Evolutionary conservation across 92 coral and sea anemone species (phyloP).

Genomic region (Bergia puertoricense): DNA sequence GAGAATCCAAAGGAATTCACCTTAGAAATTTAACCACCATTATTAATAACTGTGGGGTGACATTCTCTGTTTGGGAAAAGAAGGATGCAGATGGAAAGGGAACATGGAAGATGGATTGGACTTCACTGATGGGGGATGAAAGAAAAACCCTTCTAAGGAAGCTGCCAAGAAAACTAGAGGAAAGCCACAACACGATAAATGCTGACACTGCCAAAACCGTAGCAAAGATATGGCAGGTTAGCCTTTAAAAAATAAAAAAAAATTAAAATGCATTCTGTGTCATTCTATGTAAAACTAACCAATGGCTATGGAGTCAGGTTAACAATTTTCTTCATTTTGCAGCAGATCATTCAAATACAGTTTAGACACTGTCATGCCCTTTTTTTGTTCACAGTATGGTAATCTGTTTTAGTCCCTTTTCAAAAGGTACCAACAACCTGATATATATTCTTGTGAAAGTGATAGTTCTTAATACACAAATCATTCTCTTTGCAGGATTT

Average conservation of each 20-base stretch:
- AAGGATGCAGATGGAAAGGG: conserved; percentile 60
- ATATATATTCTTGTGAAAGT: neutral
- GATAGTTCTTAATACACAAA: conserved; percentile 8
- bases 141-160: conserved; percentile 15
- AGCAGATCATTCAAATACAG: neutral
- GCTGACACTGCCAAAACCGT: conserved; percentile 41
- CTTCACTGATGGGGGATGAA: conserved; percentile 49
- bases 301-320: conserved; percentile 11
- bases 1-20: conserved; percentile 57
- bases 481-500: conserved; percentile 43
- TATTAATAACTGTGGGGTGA: conserved; percentile 61
- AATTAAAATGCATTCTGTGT: neutral
- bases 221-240: conserved; percentile 51
- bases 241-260: neutral
- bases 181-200: conserved; percentile 9
- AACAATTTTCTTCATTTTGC: conserved; percentile 19
- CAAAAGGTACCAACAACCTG: neutral
- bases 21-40: conserved; percentile 32
- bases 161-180: conserved; percentile 40
- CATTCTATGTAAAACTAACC: conserved; percentile 4
- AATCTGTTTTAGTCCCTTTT: neutral
- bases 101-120: conserved; percentile 53
- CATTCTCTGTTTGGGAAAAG: conserved; percentile 63
- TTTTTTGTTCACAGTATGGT: neutral
- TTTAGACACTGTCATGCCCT: neutral